Conservation (phyloP, 2,113 vertebrate species). For the Etia nguti region DNA sequence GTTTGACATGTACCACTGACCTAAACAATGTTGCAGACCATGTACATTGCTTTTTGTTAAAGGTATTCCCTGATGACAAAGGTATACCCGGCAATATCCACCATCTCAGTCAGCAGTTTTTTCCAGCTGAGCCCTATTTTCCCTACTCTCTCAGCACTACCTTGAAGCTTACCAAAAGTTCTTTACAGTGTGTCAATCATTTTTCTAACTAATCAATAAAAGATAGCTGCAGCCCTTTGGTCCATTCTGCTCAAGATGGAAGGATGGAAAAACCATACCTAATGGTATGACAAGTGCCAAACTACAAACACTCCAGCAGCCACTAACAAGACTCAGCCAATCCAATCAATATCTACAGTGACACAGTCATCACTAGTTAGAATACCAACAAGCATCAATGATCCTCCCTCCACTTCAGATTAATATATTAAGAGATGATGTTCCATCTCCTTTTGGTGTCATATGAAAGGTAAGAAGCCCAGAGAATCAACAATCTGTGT, state of each 20-base stretch:
- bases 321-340: background rate
- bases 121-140: background rate
- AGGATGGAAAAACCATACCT: background rate
- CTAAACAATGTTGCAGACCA: background rate
- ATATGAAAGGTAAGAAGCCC: constrained; percentile 7
- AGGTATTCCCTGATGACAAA: background rate
- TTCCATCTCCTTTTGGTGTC: background rate
- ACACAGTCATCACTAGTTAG: background rate
- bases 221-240: background rate
- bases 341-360: background rate
- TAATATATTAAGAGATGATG: background rate
- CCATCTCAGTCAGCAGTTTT: background rate
- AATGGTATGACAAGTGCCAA: background rate
- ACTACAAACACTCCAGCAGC: background rate
- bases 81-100: background rate
- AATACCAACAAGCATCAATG: background rate
- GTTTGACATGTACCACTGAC: background rate
- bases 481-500: background rate
- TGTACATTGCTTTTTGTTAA: background rate
- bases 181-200: background rate
- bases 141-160: background rate
- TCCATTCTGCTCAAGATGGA: background rate
- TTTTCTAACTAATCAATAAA: background rate
- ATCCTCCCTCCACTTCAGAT: background rate
- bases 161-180: background rate